These are phyloP conservation scores for Myotis daubentonii DNA, from an alignment of 2,797 vertebrate genomes.

Conservation along the genomic window DNA sequence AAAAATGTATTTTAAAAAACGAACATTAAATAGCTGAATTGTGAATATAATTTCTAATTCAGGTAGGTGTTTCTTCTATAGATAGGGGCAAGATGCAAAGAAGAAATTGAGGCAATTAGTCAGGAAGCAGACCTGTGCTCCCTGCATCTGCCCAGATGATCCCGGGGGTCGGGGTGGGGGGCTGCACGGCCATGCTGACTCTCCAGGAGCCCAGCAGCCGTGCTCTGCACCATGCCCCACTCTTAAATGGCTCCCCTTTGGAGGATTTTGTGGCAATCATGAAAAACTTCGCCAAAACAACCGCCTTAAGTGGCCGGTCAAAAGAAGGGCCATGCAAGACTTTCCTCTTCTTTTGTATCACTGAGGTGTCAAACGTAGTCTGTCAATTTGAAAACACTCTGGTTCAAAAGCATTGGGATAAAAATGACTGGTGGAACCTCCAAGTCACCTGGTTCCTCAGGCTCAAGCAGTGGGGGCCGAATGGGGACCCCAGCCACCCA, in stretches of 20 bases:
- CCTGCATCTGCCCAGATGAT: background rate
- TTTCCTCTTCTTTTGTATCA: background rate
- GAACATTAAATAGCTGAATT: background rate
- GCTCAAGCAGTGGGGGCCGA: background rate
- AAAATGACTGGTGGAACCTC: background rate
- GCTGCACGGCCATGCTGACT: fast-evolving
- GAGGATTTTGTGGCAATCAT: background rate
- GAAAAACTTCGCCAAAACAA: background rate
- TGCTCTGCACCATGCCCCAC: background rate
- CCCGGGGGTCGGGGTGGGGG: no score
- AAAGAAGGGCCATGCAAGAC: background rate
- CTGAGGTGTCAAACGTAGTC: background rate
- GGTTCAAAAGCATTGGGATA: background rate
- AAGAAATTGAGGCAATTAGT: background rate
- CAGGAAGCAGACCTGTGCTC: background rate
- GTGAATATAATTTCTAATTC: background rate
- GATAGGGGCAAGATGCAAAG: background rate
- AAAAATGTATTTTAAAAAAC: background rate
- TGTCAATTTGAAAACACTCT: background rate
- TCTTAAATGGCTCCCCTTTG: background rate
- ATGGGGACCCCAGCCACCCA: background rate
- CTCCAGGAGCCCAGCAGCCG: background rate
- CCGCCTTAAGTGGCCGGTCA: background rate
- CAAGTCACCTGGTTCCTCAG: background rate
- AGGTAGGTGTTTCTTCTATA: background rate